Conservation (phyloP, 2,888 invertebrate species). For the Biston betularia region DNA sequence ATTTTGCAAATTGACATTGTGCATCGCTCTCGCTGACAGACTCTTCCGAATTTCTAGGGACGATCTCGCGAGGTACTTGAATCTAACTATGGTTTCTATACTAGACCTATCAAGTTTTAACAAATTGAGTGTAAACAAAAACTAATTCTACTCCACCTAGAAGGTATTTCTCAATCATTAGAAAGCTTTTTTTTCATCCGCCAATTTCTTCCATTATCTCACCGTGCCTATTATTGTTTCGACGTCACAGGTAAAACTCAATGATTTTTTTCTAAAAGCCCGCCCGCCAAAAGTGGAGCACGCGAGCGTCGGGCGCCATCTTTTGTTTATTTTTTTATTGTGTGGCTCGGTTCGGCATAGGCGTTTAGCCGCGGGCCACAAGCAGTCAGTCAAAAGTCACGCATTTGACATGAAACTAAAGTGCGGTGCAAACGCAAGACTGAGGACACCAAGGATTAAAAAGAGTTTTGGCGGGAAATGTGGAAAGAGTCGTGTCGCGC, state of each 20-base stretch:
- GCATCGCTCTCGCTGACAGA: no score
- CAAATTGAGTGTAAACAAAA: no score
- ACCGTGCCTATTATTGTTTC: conserved; percentile 50
- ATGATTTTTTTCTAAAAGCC: conserved; percentile 71
- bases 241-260: conserved; percentile 69
- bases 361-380: conserved; percentile 72
- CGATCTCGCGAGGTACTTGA: no score
- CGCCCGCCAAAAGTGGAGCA: conserved; percentile 71
- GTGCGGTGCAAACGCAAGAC: not conserved
- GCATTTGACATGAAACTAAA: conserved; percentile 59
- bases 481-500: no score
- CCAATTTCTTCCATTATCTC: conserved; percentile 25
- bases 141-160: not conserved
- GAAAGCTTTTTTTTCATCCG: conserved; percentile 8
- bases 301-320: conserved; percentile 76
- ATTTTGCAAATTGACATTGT: no score
- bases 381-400: conserved; percentile 85
- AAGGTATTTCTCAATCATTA: not conserved
- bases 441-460: not conserved
- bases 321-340: conserved; percentile 69
- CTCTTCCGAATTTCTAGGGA: no score
- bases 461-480: no score
- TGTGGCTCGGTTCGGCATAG: conserved; percentile 74
- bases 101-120: no score
- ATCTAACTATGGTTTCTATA: no score